Base-by-base conservation (phyloP, 2,888 invertebrate genomes). In the Neocrepidodera transversa region DNA sequence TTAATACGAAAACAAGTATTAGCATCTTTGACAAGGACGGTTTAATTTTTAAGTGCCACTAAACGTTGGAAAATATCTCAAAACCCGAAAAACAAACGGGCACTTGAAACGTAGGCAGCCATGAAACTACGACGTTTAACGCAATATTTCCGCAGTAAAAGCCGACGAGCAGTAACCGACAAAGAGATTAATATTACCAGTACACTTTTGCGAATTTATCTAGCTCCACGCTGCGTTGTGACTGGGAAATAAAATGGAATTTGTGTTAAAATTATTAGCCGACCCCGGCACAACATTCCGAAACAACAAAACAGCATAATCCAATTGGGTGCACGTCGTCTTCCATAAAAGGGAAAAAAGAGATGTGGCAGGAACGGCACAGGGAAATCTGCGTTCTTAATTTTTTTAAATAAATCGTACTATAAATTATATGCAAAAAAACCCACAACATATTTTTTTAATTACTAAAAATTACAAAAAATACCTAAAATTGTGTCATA, bases 221-320 rank as follows among this genome's bases (percentile, higher is more conserved):
- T 11, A 23, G 11, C 23, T 42, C 20, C 40, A 16, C 26, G 35
- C 8, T 23, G 43, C 23, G 23, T 43, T 43, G 28, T 5, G 26
- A 45, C 45, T 11, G 26, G 26, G 28, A 54, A 55, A 55, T 55
- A 55, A 55, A 55, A 56, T 48, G 36, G 54, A 49, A 30, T 49
- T 56, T 56, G 56, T 45, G 49, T 56, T 56, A 56, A 56, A 56
- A 47, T 56, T 47, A 48, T 49, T 56, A 56, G 26, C 47, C 26
- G 32, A 6, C 28, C 16, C 14, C 52, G 17, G 14, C 42, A 42
- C 42, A 52, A 52, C 42, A 40, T 23, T 51, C n/a, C 26, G 11
- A 50, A 50, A 48, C 35, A 49, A 49, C 32, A 35, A 20, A 49
- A 49, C 14, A 11, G 28, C 26, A 26, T 45, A 45, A 45, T 45